Percentiles rank a stretch among this genome's conserved stretches.
Evolutionary conservation across 2,113 vertebrate species (phyloP).

Genomic region (Pantherophis guttatus): DNA sequence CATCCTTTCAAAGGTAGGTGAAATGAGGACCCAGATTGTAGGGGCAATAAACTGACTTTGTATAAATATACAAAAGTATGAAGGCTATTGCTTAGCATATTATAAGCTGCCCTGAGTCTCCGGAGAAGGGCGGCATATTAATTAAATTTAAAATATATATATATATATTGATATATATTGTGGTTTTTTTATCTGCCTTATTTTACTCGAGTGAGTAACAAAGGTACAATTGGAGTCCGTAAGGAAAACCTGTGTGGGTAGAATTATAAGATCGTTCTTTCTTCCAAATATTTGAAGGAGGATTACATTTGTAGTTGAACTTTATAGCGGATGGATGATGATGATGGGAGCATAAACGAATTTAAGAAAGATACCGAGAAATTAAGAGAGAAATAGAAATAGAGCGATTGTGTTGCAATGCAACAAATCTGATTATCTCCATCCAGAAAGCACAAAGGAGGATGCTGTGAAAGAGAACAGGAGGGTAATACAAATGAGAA

Average conservation of each 20-base stretch:
- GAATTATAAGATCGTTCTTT: background rate
- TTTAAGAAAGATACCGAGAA: background rate
- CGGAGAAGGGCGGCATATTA: too few relatives aligned
- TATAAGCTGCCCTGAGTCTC: too few relatives aligned
- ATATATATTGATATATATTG: too few relatives aligned
- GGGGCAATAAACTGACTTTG: too few relatives aligned
- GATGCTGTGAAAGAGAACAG: background rate
- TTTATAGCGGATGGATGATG: too few relatives aligned
- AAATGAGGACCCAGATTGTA: too few relatives aligned
- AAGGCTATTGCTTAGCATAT: too few relatives aligned
- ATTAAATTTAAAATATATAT: too few relatives aligned
- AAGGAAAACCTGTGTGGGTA: too few relatives aligned
- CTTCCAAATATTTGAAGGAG: background rate
- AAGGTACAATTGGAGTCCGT: background rate
- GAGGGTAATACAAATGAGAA: background rate
- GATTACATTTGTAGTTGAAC: background rate
- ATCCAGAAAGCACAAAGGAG: background rate
- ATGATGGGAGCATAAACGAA: background rate
- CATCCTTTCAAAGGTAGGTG: too few relatives aligned
- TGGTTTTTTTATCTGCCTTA: too few relatives aligned
- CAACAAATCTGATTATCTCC: background rate
- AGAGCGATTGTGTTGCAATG: background rate
- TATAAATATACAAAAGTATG: too few relatives aligned
- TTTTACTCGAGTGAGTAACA: background rate
- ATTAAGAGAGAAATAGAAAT: background rate